Base-by-base conservation (phyloP, 2,888 invertebrate genomes). In the Sisyra terminalis region DNA sequence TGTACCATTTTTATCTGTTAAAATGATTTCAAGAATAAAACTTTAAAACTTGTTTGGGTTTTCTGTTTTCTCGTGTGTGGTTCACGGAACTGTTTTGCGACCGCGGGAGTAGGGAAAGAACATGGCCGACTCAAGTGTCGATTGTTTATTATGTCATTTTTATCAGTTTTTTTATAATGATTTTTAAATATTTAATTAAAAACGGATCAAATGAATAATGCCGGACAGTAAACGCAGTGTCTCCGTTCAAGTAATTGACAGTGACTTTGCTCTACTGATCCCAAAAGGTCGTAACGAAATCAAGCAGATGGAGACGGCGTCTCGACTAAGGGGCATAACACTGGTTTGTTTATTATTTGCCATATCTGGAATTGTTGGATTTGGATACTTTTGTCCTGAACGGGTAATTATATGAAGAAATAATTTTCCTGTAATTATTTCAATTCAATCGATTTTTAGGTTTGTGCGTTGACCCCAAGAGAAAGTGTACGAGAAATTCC, bases 331-430 rank as follows among this genome's bases (percentile, higher is more conserved):
- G 59, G 78, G 78, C 67, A 76, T 85, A 60, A 79, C 81, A 57
- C 70, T 84, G 56, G 73, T 87, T 64, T 87, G 87, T 66, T 70
- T 87, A 57, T 71, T 80, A 54, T 71, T 88, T 56, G 83, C 85
- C 51, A 71, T 88, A 49, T 81, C 83, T 59, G 86, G 88, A 51
- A 86, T 88, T 63, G 75, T 89, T 52, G 88, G 85, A 55, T 82
- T 88, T 60, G 87, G 88, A 55, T 88, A 87, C 63, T 87, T 87
- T 58, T 88, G 87, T 60, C 85, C 86, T 49, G 87, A 88, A 61
- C 83, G 84, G 70, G 80, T 82, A 56, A 70, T 72, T 57, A 52
- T 35, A 44, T 55, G 44, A 47, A n/a, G 15, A 38, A 16, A 38
- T 38, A 9, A 11, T 3, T n/a, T 3, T 9, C 14, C 5, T 9